phyloP scores from a whole-genome alignment of 2,797 vertebrate genomes.

The Protonibea diacanthus region DNA sequence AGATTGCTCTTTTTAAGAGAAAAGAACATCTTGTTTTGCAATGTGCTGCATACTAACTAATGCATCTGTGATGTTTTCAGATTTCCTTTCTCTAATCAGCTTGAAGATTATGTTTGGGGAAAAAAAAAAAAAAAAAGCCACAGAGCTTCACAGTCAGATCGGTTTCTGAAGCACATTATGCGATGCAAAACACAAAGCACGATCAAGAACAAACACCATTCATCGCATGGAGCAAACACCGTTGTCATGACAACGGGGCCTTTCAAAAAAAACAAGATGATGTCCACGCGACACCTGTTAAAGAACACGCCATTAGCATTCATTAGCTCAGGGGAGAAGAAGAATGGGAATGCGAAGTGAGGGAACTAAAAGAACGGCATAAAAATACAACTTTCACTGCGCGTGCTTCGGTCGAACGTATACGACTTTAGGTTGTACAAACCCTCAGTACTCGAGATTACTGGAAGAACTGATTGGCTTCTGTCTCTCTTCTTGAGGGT shows the following conservation, averaged over 20 bases:
- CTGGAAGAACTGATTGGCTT: background rate
- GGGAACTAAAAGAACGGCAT: background rate
- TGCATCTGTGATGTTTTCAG: background rate
- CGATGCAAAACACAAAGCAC: conserved; percentile 17
- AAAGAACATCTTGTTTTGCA: background rate
- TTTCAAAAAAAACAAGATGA: conserved; percentile 62
- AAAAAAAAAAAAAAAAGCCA: too few relatives aligned
- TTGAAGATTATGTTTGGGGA: conserved; percentile 28
- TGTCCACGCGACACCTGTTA: conserved; percentile 33
- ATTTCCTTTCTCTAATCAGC: conserved; percentile 3
- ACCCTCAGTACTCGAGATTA: background rate
- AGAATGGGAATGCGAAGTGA: background rate
- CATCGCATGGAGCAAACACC: conserved; percentile 49
- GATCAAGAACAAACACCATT: conserved; percentile 20
- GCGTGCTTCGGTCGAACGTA: background rate
- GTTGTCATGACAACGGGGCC: conserved; percentile 77
- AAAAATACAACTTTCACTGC: background rate
- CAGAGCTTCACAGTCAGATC: conserved; percentile 8
- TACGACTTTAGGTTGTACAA: background rate
- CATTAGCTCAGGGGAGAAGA: background rate
- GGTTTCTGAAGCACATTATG: conserved; percentile 22
- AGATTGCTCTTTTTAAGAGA: conserved; percentile 1
- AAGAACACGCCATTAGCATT: conserved; percentile 39
- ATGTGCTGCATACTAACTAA: background rate
- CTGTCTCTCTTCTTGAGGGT: background rate